Conservation (phyloP, 1,140 invertebrate species). For the Drosophila pruinosa region DNA sequence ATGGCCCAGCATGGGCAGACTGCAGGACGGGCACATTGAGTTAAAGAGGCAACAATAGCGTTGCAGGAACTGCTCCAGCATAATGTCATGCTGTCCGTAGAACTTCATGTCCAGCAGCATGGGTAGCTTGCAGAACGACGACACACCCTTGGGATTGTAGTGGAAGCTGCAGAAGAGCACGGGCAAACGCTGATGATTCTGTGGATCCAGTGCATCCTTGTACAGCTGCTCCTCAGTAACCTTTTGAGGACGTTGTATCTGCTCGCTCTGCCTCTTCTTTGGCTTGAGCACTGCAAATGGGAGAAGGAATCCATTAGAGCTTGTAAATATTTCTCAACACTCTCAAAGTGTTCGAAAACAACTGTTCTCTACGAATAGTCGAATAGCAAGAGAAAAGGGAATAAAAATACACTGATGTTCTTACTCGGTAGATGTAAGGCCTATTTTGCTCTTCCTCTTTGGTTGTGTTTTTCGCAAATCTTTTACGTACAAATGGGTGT, state of each 20-base stretch:
- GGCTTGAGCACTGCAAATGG: conserved; percentile 50
- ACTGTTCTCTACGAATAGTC: too few relatives aligned
- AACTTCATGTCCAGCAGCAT: conserved; percentile 90
- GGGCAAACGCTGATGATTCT: conserved; percentile 93
- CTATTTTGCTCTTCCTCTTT: too few relatives aligned
- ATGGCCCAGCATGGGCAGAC: conserved; percentile 94
- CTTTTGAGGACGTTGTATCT: conserved; percentile 63
- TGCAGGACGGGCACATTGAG: conserved; percentile 94
- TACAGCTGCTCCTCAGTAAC: conserved; percentile 60
- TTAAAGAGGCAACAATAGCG: conserved; percentile 94
- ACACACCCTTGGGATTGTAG: conserved; percentile 84
- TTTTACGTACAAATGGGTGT: too few relatives aligned
- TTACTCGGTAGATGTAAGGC: too few relatives aligned
- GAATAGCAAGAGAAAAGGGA: too few relatives aligned
- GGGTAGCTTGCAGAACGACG: conserved; percentile 72
- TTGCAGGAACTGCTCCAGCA: conserved; percentile 96
- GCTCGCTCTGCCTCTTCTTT: conserved; percentile 46
- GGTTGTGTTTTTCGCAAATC: too few relatives aligned
- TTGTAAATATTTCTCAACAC: too few relatives aligned
- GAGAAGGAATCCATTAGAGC: too few relatives aligned
- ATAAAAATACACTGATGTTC: too few relatives aligned
- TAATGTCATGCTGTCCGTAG: conserved; percentile 97
- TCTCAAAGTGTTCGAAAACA: too few relatives aligned
- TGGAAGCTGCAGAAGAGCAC: conserved; percentile 96
- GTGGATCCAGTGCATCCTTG: conserved; percentile 92